A percentile compares a stretch with the other conserved stretches of the same genome.
These are phyloP conservation scores for Microplitis manilae DNA, from an alignment of 2,888 invertebrate genomes.

Conservation along the genomic window DNA sequence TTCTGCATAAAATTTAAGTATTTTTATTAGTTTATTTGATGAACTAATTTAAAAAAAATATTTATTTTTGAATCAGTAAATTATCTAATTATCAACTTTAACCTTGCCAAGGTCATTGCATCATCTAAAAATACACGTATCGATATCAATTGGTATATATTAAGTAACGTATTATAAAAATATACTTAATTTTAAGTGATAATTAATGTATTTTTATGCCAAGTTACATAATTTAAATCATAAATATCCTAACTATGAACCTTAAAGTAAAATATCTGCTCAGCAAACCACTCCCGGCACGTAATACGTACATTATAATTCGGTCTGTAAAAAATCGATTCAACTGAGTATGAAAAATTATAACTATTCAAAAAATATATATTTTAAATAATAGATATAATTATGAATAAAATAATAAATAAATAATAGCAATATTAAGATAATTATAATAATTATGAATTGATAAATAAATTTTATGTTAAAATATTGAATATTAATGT, in stretches of 20 bases:
- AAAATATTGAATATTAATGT: conserved; percentile 49
- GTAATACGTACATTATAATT: conserved; percentile 52
- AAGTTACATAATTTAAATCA: not conserved
- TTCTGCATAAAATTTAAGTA: too few species aligned
- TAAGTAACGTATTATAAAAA: not conserved
- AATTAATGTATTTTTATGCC: not conserved
- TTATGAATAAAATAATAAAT: not conserved
- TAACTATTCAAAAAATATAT: conserved; percentile 20
- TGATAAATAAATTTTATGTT: conserved; percentile 21
- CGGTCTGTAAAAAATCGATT: conserved; percentile 41
- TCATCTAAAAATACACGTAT: not conserved
- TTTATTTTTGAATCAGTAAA: not conserved
- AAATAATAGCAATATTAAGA: not conserved
- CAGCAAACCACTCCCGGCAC: conserved; percentile 51
- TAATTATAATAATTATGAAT: conserved; percentile 13
- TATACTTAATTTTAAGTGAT: not conserved
- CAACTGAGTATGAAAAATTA: conserved; percentile 21
- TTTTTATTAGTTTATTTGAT: too few species aligned
- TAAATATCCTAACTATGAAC: conserved; percentile 28
- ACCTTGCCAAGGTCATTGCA: not conserved
- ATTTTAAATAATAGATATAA: conserved; percentile 4
- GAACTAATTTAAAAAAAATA: too few species aligned
- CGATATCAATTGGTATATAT: not conserved
- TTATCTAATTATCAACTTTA: not conserved
- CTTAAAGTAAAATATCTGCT: conserved; percentile 51